A percentile compares a stretch with the other conserved stretches of the same genome.
phyloP scores from a whole-genome alignment of 2,888 invertebrate species.

The Lasius platythorax region DNA sequence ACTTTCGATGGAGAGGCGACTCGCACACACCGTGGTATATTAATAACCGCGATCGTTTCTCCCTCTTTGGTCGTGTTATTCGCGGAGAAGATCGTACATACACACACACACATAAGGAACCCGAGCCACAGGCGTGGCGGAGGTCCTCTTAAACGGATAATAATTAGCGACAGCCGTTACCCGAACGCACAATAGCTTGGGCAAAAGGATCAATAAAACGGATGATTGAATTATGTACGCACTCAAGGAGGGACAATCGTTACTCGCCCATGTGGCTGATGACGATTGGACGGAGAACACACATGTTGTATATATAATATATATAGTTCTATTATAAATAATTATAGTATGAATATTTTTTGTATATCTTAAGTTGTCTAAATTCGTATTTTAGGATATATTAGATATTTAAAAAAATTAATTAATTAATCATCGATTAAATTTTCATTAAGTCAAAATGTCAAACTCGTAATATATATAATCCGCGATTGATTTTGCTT shows the following conservation, averaged over 20 bases:
- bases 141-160: conserved; percentile 51
- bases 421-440: not conserved
- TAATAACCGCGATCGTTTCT: conserved; percentile 40
- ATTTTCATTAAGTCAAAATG: not conserved
- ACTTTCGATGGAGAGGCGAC: conserved; percentile 27
- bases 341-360: not conserved
- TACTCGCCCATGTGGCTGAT: not conserved
- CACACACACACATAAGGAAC: not conserved
- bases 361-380: not conserved
- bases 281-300: conserved; percentile 16
- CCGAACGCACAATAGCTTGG: conserved; percentile 17
- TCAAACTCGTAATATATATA: not conserved
- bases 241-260: conserved; percentile 27
- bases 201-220: conserved; percentile 31
- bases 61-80: conserved; percentile 11
- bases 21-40: conserved; percentile 14
- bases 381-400: not conserved
- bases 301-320: no score
- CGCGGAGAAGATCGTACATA: not conserved
- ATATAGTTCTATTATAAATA: not conserved
- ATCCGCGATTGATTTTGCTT: not conserved
- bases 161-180: conserved; percentile 47
- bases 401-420: not conserved
- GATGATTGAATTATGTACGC: conserved; percentile 35
- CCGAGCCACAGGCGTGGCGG: conserved; percentile 16